These are phyloP conservation scores for Pristionchus maxplancki DNA, from an alignment of 2,888 invertebrate species.

Conservation along the genomic window DNA sequence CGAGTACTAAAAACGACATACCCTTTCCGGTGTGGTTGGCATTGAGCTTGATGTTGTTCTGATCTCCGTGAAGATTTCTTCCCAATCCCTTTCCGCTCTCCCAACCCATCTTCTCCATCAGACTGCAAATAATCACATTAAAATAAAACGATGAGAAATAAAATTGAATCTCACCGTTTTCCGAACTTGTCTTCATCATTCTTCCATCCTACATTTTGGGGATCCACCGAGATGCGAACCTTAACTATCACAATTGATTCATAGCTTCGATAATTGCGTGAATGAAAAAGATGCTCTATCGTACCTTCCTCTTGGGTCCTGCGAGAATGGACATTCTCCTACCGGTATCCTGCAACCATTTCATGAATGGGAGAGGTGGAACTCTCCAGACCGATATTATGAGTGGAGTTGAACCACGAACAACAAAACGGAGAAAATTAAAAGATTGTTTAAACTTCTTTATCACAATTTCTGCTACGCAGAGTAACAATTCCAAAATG, in stretches of 20 bases:
- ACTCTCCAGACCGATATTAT: background rate
- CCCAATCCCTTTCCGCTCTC: constrained; percentile 74
- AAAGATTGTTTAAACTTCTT: background rate
- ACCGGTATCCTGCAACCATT: constrained; percentile 37
- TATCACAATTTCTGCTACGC: constrained; percentile 36
- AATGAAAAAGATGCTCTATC: background rate
- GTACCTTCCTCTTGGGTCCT: constrained; percentile 71
- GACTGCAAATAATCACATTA: background rate
- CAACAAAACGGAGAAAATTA: background rate
- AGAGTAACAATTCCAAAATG: constrained; percentile 12
- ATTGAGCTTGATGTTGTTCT: constrained; percentile 70
- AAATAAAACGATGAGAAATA: background rate
- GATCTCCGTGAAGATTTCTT: constrained; percentile 68
- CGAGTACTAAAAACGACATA: constrained; percentile 51
- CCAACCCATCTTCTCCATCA: constrained; percentile 72
- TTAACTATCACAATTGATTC: background rate
- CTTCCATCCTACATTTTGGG: constrained; percentile 72
- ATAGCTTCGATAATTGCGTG: background rate
- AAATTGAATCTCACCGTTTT: constrained; percentile 8
- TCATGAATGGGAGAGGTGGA: background rate
- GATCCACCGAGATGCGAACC: constrained; percentile 59
- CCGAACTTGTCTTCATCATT: constrained; percentile 67
- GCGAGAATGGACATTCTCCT: constrained; percentile 72
- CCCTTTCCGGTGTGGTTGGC: constrained; percentile 71
- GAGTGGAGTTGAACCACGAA: background rate